phyloP scores from a whole-genome alignment of 2,113 vertebrate genomes.

The Eira barbara region DNA sequence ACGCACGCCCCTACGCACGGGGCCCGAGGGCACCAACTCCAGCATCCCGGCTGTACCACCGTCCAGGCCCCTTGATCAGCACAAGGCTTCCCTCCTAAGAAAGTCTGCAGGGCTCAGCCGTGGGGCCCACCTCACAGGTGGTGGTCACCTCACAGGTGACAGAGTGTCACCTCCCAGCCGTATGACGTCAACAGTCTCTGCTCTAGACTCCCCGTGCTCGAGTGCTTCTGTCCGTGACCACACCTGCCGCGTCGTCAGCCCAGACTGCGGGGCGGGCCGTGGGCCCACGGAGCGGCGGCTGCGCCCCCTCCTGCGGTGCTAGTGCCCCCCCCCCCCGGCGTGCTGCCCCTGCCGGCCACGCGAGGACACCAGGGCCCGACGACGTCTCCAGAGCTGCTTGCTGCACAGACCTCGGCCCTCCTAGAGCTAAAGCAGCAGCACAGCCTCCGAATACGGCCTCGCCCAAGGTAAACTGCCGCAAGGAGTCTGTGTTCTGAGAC shows the following conservation, averaged over 20 bases:
- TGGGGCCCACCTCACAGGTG: background rate
- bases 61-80: background rate
- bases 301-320: too few relatives aligned
- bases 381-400: background rate
- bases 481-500: too few relatives aligned
- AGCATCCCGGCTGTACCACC: accelerated
- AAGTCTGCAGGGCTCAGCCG: background rate
- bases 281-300: background rate
- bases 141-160: accelerated
- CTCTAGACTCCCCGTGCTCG: accelerated
- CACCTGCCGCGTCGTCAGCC: accelerated
- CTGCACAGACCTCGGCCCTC: background rate
- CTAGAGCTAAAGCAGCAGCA: too few relatives aligned
- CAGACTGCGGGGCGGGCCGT: accelerated
- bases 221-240: accelerated
- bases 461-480: background rate
- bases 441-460: background rate
- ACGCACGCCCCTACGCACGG: accelerated
- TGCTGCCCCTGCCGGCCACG: too few relatives aligned
- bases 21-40: background rate
- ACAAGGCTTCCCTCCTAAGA: background rate
- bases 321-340: background rate
- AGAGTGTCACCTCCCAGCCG: too few relatives aligned
- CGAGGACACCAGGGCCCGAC: too few relatives aligned
- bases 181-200: accelerated